phyloP scores from a whole-genome alignment of 2,113 vertebrate species.

The Tachuris rubrigastra region DNA sequence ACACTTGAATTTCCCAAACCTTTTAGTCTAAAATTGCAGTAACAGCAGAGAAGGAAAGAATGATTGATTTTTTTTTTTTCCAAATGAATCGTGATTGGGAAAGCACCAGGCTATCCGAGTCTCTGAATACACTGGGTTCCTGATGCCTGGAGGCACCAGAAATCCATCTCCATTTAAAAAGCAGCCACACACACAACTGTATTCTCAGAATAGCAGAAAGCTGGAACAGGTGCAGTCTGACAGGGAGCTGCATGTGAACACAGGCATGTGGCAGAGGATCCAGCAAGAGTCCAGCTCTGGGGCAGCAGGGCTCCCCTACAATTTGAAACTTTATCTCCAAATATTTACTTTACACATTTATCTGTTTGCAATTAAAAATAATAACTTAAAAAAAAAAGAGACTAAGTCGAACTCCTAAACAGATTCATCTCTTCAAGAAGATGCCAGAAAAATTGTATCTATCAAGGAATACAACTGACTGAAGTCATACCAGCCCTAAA shows the following conservation, averaged over 20 bases:
- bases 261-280: not conserved
- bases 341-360: not conserved
- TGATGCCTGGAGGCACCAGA: not conserved
- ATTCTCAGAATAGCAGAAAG: slow-evolving; percentile 22
- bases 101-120: not conserved
- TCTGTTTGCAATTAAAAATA: not conserved
- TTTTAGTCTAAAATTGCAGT: not conserved
- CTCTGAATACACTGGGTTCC: not conserved
- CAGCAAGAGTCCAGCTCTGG: not conserved
- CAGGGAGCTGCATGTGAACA: not conserved
- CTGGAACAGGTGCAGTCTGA: slow-evolving; percentile 18
- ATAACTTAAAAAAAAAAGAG: too few species aligned
- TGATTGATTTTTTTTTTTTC: not conserved
- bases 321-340: not conserved
- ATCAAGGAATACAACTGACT: not conserved
- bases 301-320: not conserved
- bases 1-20: not conserved
- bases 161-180: not conserved
- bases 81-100: not conserved
- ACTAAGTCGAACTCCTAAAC: not conserved
- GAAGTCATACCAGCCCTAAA: not conserved
- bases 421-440: not conserved
- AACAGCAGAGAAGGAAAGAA: not conserved
- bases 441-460: not conserved
- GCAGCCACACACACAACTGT: not conserved